Evolutionary conservation across 2,113 vertebrate genomes (phyloP), one percentile per base, ranked within the genome.

Genomic region (Terrapene triunguis): DNA sequence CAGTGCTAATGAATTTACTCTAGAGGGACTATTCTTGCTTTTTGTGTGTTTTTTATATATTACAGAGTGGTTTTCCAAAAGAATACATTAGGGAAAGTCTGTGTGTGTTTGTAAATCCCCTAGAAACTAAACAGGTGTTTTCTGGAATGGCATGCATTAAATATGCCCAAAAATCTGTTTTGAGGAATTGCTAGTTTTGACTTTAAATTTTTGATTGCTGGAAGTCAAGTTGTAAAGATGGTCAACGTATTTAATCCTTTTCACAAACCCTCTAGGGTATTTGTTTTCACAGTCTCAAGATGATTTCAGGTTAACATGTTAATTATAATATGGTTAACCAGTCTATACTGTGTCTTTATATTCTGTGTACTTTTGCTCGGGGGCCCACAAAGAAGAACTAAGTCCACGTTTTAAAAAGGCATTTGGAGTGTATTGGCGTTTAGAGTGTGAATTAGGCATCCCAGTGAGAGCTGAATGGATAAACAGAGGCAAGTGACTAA

Each of bases 1-100:
- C 19, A 6, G 2, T 42, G 54, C 54, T 82, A 3, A 32, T 51
- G 92, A 57, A 12, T 83, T 76, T 51, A 90, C 54, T 69, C 55
- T 72, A 47, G 48, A 79, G 47, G 69, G 83, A 24, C 85, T 22
- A 50, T 50, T 85, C 62, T 82, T 87, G 1, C 0, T 72, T 87
- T 87, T 25, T 51, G 86, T 88, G 29, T 79, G 32, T 42, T 29
- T 44, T 53, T 2, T 80, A 65, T 89, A 89, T 80, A 80, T 80
- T 88, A 91, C 65, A 80, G 27, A 35, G 6, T 78, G 55, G 53
- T 92, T 72, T 91, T 93, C 91, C 48, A 76, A 24, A 94, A 87
- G 59, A 93, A 80, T 90, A 38, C 13, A 5, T 47, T 29, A 57
- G 47, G 82, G 42, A 78, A 93, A 51, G 83, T 80, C 6, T 69